Evolutionary conservation across 2,888 invertebrate genomes (phyloP).

Genomic region (Catocala nupta): DNA sequence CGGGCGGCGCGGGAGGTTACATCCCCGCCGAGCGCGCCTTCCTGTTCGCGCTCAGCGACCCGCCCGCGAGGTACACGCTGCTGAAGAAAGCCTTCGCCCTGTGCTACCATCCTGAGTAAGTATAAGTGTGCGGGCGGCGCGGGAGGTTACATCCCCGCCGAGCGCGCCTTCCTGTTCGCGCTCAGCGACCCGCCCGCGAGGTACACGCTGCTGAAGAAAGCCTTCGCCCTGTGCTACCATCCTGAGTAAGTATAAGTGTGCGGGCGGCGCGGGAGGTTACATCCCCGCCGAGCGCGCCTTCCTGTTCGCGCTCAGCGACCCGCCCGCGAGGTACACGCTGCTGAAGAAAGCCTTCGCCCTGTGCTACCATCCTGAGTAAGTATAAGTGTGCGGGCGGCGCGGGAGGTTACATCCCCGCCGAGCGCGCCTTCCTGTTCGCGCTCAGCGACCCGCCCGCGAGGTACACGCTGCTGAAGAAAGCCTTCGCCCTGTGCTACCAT

Average conservation of each 20-base stretch:
- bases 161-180: conserved; percentile 95
- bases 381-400: conserved; percentile 88
- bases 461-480: conserved; percentile 94
- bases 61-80: conserved; percentile 93
- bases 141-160: conserved; percentile 94
- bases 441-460: conserved; percentile 92
- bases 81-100: conserved; percentile 96
- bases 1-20: conserved; percentile 91
- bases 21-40: conserved; percentile 95
- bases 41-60: conserved; percentile 92
- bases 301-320: conserved; percentile 92
- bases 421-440: conserved; percentile 95
- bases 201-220: conserved; percentile 94
- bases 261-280: conserved; percentile 91
- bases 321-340: conserved; percentile 93
- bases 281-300: conserved; percentile 95
- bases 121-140: conserved; percentile 88
- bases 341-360: conserved; percentile 96
- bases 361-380: conserved; percentile 90
- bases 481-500: conserved; percentile 96
- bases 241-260: conserved; percentile 82
- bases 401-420: conserved; percentile 94
- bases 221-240: conserved; percentile 96
- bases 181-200: conserved; percentile 92
- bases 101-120: conserved; percentile 90